Conservation (phyloP, 2,113 vertebrate species). For the Tor tambroides region DNA sequence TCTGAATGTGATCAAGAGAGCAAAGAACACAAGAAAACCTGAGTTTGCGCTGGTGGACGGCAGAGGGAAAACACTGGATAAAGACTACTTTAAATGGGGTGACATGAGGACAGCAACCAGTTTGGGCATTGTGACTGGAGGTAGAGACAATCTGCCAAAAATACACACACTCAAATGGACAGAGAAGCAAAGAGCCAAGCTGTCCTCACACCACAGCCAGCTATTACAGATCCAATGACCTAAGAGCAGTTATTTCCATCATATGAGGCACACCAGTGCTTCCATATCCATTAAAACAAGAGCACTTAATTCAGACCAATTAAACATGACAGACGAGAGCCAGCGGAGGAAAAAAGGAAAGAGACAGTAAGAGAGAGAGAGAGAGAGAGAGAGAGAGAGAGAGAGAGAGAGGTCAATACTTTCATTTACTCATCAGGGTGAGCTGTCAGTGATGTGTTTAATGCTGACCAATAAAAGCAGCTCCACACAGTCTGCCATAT, state of each 20-base stretch:
- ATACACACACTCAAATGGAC: slow-evolving; percentile 20
- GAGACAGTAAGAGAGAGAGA: not conserved
- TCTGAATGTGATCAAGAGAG: not conserved
- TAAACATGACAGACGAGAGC: slow-evolving; percentile 42
- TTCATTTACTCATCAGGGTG: slow-evolving; percentile 45
- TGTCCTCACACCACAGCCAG: not conserved
- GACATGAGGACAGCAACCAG: slow-evolving; percentile 15
- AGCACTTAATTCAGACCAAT: slow-evolving; percentile 59
- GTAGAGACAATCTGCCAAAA: slow-evolving; percentile 28
- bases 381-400: not conserved
- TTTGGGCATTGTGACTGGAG: not conserved
- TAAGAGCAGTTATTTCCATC: slow-evolving; percentile 36
- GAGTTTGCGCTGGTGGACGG: not conserved
- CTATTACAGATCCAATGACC: slow-evolving; percentile 24
- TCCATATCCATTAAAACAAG: slow-evolving; percentile 56
- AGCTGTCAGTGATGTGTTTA: slow-evolving; percentile 40
- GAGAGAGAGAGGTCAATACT: slow-evolving; percentile 38
- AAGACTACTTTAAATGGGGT: slow-evolving; percentile 30
- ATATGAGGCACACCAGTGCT: slow-evolving; percentile 16
- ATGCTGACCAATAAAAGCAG: slow-evolving; percentile 41
- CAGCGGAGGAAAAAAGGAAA: not conserved
- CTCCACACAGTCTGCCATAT: not conserved
- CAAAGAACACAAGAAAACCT: not conserved
- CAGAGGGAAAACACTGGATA: not conserved
- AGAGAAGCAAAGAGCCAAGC: slow-evolving; percentile 5